Percentiles rank a stretch among this genome's conserved stretches.
phyloP scores from a whole-genome alignment of 1,140 invertebrate species.

The Caerostris darwini region DNA sequence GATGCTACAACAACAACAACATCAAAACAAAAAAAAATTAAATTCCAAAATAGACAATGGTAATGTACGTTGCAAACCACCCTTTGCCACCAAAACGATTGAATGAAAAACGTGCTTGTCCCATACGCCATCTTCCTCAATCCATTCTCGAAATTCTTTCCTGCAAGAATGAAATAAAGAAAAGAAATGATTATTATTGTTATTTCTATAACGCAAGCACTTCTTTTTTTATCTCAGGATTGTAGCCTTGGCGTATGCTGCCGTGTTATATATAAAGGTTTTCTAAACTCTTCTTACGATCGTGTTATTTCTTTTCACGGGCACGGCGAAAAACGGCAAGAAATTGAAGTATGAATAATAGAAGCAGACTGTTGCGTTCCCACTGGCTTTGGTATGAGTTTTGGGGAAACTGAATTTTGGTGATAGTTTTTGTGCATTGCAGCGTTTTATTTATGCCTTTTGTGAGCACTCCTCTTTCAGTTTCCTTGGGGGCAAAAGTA shows the following conservation, averaged over 20 bases:
- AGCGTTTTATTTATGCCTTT: too few relatives aligned
- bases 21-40: slow-evolving; percentile 33
- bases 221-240: slow-evolving; percentile 26
- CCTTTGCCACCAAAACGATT: slow-evolving; percentile 44
- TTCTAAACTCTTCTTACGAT: slow-evolving; percentile 58
- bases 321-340: too few relatives aligned
- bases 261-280: slow-evolving; percentile 47
- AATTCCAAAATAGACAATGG: slow-evolving; percentile 73
- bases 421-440: too few relatives aligned
- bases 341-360: too few relatives aligned
- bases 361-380: too few relatives aligned
- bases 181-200: slow-evolving; percentile 71
- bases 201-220: slow-evolving; percentile 55
- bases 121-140: slow-evolving; percentile 53
- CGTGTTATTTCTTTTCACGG: slow-evolving; percentile 72
- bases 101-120: slow-evolving; percentile 73
- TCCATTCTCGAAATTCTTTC: slow-evolving; percentile 57
- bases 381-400: too few relatives aligned
- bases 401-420: too few relatives aligned
- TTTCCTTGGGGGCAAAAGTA: too few relatives aligned
- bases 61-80: slow-evolving; percentile 48
- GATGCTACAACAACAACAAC: not conserved
- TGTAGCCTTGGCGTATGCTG: not conserved
- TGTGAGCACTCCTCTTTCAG: too few relatives aligned
- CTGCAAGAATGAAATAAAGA: not conserved